phyloP scores from a whole-genome alignment of 2,888 invertebrate genomes.

The Leucozona laternaria region DNA sequence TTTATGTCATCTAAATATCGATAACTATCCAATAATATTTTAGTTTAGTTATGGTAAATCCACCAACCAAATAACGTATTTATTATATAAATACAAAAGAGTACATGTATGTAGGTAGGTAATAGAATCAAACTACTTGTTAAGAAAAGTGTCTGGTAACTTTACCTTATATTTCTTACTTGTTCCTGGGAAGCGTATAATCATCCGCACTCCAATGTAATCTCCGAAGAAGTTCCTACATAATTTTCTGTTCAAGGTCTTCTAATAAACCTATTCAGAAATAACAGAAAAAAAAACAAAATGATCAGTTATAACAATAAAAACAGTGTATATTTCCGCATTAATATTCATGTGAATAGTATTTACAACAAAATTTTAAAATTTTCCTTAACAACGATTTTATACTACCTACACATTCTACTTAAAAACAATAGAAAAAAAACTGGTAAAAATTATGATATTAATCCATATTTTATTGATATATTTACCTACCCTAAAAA shows the following conservation, averaged over 20 bases:
- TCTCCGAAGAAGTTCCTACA: neutral
- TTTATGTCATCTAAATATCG: too few species aligned
- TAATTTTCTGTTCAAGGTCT: neutral
- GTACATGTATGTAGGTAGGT: too few species aligned
- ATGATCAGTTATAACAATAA: slow-evolving; percentile 42
- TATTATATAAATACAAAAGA: too few species aligned
- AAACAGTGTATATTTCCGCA: slow-evolving; percentile 59
- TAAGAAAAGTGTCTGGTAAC: too few species aligned
- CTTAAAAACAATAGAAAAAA: slow-evolving; percentile 36
- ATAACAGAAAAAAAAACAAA: neutral
- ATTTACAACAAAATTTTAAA: slow-evolving; percentile 36
- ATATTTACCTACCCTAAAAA: slow-evolving; percentile 58
- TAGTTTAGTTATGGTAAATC: too few species aligned
- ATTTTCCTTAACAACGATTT: slow-evolving; percentile 43
- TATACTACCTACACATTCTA: slow-evolving; percentile 53
- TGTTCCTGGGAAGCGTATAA: too few species aligned
- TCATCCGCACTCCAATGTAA: too few species aligned
- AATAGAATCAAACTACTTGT: too few species aligned
- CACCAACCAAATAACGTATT: too few species aligned
- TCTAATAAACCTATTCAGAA: too few species aligned
- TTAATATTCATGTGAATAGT: slow-evolving; percentile 33
- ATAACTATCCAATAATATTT: too few species aligned
- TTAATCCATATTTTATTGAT: slow-evolving; percentile 36
- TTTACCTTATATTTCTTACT: too few species aligned
- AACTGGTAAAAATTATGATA: slow-evolving; percentile 52